Conservation (phyloP, 2,888 invertebrate genomes). For the Phengaris arion region DNA sequence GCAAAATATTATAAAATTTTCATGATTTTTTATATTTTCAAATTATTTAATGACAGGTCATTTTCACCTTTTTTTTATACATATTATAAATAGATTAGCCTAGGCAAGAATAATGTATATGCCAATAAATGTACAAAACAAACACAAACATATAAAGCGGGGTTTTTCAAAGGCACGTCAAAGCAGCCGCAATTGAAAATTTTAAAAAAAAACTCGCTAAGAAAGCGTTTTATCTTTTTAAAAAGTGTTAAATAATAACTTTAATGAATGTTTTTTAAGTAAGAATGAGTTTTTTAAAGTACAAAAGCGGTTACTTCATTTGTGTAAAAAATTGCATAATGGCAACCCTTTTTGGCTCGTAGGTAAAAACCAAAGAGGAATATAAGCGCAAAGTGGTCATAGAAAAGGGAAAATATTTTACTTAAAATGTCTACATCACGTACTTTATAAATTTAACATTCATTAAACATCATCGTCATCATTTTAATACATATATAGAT, state of each 20-base stretch:
- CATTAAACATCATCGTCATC: too few relatives aligned
- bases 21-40: too few relatives aligned
- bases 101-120: too few relatives aligned
- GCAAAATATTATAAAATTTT: too few relatives aligned
- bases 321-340: constrained; percentile 12
- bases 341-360: constrained; percentile 15
- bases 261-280: not conserved
- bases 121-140: too few relatives aligned
- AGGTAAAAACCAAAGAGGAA: not conserved
- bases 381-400: constrained; percentile 34
- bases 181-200: constrained; percentile 10
- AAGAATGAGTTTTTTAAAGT: not conserved
- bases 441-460: not conserved
- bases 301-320: constrained; percentile 11
- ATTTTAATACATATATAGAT: too few relatives aligned
- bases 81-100: too few relatives aligned
- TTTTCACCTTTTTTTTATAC: too few relatives aligned
- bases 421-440: not conserved
- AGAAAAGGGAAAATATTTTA: constrained; percentile 48
- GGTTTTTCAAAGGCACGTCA: not conserved
- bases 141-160: not conserved
- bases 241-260: constrained; percentile 2
- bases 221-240: not conserved
- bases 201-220: constrained; percentile 1
- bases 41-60: too few relatives aligned